These are phyloP conservation scores for Orycteropus afer DNA, from an alignment of 2,113 vertebrate species.

Conservation along the genomic window DNA sequence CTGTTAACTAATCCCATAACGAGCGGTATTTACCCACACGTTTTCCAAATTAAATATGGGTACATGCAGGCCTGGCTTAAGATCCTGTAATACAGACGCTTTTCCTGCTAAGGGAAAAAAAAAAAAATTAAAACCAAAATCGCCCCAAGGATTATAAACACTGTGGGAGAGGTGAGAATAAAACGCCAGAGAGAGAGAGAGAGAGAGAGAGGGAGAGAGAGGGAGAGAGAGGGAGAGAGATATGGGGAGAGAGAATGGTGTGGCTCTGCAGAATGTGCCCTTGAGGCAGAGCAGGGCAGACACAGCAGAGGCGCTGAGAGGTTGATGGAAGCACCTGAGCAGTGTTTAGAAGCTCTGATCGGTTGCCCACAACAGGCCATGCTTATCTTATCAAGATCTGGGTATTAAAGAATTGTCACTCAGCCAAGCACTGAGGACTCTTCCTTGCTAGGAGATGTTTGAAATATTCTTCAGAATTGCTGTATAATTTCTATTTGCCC, in stretches of 20 bases:
- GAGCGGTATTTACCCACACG: slow-evolving; percentile 85
- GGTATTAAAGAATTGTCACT: slow-evolving; percentile 73
- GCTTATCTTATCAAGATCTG: slow-evolving; percentile 77
- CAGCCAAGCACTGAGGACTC: slow-evolving; percentile 68
- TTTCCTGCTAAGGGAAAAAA: slow-evolving; percentile 76
- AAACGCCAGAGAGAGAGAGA: background rate
- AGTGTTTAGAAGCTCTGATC: slow-evolving; percentile 59
- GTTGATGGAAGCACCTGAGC: background rate
- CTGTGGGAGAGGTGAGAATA: background rate
- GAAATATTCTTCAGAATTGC: slow-evolving; percentile 61
- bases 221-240: background rate
- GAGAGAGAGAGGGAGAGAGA: background rate
- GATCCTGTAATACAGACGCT: slow-evolving; percentile 83
- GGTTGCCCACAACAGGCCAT: slow-evolving; percentile 71
- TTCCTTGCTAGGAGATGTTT: slow-evolving; percentile 77
- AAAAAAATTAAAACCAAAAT: slow-evolving; percentile 66
- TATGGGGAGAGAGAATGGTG: background rate
- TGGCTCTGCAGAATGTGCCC: background rate
- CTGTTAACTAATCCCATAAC: slow-evolving; percentile 87
- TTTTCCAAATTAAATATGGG: slow-evolving; percentile 87
- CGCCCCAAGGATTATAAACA: slow-evolving; percentile 53
- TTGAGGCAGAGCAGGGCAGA: background rate
- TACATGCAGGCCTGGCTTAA: slow-evolving; percentile 82
- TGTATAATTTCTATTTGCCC: slow-evolving; percentile 77
- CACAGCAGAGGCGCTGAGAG: background rate